Evolutionary conservation across 2,113 vertebrate species (phyloP), one percentile per base, ranked within the genome.

Genomic region (Rattus rattus): DNA sequence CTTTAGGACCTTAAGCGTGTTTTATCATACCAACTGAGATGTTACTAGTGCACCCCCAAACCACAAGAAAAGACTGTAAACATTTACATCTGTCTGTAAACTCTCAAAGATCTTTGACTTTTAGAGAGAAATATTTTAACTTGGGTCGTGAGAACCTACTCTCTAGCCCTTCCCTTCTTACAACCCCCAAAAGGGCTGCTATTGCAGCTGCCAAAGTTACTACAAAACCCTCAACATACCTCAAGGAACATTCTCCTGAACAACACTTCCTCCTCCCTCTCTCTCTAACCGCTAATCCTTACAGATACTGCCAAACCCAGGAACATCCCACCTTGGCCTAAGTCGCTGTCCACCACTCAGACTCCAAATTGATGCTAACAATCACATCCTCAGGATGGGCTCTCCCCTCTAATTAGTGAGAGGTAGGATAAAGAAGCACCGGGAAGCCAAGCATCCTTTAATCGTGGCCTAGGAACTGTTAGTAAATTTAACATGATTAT

Each of bases 381-480:
- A 36, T 9, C 17, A 14, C 12, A 1, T 70, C 92, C 47, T 63
- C 11, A 13, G 11, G 69, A 76, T 0, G 20, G 52, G 14, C 22
- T 92, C 70, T 63, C 73, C 70, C 79, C 56, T 75, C 80, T 95
- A 88, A 95, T 93, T 72, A 94, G 61, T 65, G n/a, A 70, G 39
- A 91, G 33, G 67, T 9, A 0, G 69, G 61, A 63, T 30, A 88
- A 61, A 73, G 49, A 88, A 17, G 67, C 76, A 54, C 75, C 93
- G 36, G 39, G 76, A 97, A 90, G 54, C 24, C 49, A 87, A 70
- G 61, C 30, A 56, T 75, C 91, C 63, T 61, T 56, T 79, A 83
- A 81, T 77, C 67, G 6, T n/a, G 9, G 4, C n/a, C 63, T 4
- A 94, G 19, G 2, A 91, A 75, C 26, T 61, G 22, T 63, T 20